These are phyloP conservation scores for Belonocnema kinseyi DNA, from an alignment of 1,140 invertebrate species.

Conservation along the genomic window DNA sequence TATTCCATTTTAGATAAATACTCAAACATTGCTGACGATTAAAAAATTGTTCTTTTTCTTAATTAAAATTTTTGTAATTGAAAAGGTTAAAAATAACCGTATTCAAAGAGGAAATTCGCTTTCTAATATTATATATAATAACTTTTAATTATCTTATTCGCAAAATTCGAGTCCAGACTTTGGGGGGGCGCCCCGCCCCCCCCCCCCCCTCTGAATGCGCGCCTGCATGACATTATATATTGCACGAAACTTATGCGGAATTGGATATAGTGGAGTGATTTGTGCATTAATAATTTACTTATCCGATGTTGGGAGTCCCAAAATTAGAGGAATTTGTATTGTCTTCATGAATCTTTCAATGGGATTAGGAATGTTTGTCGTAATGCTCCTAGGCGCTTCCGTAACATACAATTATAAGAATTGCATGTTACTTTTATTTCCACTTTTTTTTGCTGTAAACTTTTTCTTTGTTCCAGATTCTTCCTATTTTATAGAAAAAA, in stretches of 20 bases:
- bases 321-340: conserved; percentile 2
- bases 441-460: background rate
- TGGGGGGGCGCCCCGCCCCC: too few species aligned
- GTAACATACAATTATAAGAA: background rate
- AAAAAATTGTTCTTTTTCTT: too few species aligned
- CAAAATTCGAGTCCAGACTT: too few species aligned
- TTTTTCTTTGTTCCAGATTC: background rate
- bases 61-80: too few species aligned
- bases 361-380: background rate
- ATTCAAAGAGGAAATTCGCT: too few species aligned
- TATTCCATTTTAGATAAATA: too few species aligned
- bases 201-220: too few species aligned
- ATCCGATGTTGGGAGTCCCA: background rate
- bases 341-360: background rate
- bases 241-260: background rate
- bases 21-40: too few species aligned
- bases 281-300: conserved; percentile 2
- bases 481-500: background rate
- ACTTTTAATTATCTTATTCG: too few species aligned
- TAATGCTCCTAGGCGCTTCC: background rate
- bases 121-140: too few species aligned
- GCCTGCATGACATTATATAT: too few species aligned
- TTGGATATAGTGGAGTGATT: background rate
- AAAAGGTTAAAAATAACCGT: too few species aligned
- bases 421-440: background rate